Evolutionary conservation across 2,113 vertebrate species (phyloP), one percentile per base, ranked within the genome.

Genomic region (Dendropsophus ebraccatus): DNA sequence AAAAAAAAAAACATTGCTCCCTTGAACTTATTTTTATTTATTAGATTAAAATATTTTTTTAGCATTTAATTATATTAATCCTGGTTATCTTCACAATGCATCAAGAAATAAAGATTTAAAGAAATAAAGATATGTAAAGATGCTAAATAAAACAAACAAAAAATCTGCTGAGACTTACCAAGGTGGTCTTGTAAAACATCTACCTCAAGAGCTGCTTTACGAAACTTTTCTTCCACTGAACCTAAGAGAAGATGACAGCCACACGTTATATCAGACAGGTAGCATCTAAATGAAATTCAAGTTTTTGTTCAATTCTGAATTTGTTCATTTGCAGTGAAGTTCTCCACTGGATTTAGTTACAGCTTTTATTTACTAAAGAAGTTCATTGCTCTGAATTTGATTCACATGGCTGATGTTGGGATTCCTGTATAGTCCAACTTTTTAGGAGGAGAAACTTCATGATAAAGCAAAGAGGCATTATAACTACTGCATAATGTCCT

Each of bases 151-250:
- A 5, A 23, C 0, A 19, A 23, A 21, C 30, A 32, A 54, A 12
- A n/a, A 58, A n/a, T 35, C 21, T 50, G 13, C 8, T 0, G 0
- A 4, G 74, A 56, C 92, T 95, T 85, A 95, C 94, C 92, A 14
- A 94, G 86, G 21, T 86, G 91, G 82, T 96, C 92, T 84, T 89
- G 91, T 1, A 93, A 91, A 37, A 93, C 50, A 21, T 92, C 91
- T 62, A 91, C 91, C 84, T 96, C 94, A 82, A 93, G 87, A 28
- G 82, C 30, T 60, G 91, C 87, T 73, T 90, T 90, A 62, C 87
- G 88, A 50, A 90, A 89, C 45, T 88, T 91, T 37, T 90, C 90
- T 67, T 93, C 90, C 6, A 92, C 76, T 4, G 54, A 62, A 35
- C 67, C 85, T 86, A 49, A 45, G 6, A 28, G 11, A 60, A 25